Percentiles rank a stretch among this genome's conserved stretches.
phyloP scores from a whole-genome alignment of 2,797 vertebrate species.

The Eutrigla gurnardus region DNA sequence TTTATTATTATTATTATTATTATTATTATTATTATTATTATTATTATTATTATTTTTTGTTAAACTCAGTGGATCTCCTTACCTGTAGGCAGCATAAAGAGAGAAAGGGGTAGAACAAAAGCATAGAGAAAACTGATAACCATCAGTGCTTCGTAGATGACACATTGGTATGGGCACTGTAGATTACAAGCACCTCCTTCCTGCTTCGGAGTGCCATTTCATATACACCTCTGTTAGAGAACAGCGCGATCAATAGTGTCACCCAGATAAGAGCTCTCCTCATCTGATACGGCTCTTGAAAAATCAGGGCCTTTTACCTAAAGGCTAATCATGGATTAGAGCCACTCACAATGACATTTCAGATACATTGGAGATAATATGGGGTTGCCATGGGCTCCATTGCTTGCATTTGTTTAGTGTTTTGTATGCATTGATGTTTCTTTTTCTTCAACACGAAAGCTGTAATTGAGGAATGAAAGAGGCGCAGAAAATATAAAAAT shows the following conservation, averaged over 20 bases:
- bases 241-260: slow-evolving; percentile 78
- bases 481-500: not conserved
- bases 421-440: slow-evolving; percentile 10
- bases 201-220: slow-evolving; percentile 69
- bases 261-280: slow-evolving; percentile 81
- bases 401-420: not conserved
- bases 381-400: slow-evolving; percentile 8
- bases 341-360: slow-evolving; percentile 43
- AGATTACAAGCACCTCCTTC: slow-evolving; percentile 76
- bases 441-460: slow-evolving; percentile 4
- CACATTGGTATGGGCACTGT: slow-evolving; percentile 61
- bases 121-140: slow-evolving; percentile 63
- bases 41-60: too few relatives aligned
- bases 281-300: slow-evolving; percentile 80
- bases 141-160: slow-evolving; percentile 72
- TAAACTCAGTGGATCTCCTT: not conserved
- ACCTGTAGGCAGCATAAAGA: slow-evolving; percentile 11
- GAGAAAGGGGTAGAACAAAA: slow-evolving; percentile 38
- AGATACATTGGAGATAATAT: slow-evolving; percentile 43
- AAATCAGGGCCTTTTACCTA: slow-evolving; percentile 59
- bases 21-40: too few relatives aligned
- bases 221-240: slow-evolving; percentile 64
- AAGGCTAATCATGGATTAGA: slow-evolving; percentile 67
- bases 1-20: too few relatives aligned
- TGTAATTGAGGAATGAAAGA: slow-evolving; percentile 23